A percentile compares a stretch with the other conserved stretches of the same genome.
Evolutionary conservation across 2,113 vertebrate genomes (phyloP).

Genomic region (Onychostruthus taczanowskii): DNA sequence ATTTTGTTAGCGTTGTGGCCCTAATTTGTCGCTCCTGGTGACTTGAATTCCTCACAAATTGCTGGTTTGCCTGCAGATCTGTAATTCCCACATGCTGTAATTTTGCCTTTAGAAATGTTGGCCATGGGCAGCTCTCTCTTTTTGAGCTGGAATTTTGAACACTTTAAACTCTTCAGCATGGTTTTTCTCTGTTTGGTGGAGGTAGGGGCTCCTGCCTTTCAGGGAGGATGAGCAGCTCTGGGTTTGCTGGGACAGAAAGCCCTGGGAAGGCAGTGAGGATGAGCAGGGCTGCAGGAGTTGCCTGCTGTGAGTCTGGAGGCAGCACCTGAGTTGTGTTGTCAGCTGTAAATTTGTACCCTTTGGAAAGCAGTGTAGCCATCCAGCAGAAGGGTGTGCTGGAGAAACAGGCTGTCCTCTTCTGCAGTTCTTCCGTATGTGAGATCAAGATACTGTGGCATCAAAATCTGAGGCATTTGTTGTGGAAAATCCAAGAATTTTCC

Average conservation of each 20-base stretch:
- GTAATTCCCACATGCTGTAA: conserved; percentile 66
- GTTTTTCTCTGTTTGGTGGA: not conserved
- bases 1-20: conserved; percentile 55
- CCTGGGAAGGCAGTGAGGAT: not conserved
- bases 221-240: not conserved
- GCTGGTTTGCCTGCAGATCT: conserved; percentile 67
- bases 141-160: conserved; percentile 2
- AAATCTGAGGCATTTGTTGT: not conserved
- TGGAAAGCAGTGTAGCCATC: not conserved
- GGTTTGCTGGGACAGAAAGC: not conserved
- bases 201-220: not conserved
- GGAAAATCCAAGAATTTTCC: not conserved
- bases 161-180: not conserved
- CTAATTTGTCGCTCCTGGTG: conserved; percentile 64
- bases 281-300: not conserved
- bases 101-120: conserved; percentile 60
- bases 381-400: not conserved
- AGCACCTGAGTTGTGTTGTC: not conserved
- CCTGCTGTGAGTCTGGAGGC: not conserved
- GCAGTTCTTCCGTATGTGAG: not conserved
- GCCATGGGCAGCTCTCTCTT: not conserved
- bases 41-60: conserved; percentile 72
- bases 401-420: not conserved
- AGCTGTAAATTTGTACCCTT: not conserved
- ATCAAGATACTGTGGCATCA: not conserved